Conservation (phyloP, 37 sponge, comb jelly and placozoan genomes). For the Haliclona indistincta region DNA sequence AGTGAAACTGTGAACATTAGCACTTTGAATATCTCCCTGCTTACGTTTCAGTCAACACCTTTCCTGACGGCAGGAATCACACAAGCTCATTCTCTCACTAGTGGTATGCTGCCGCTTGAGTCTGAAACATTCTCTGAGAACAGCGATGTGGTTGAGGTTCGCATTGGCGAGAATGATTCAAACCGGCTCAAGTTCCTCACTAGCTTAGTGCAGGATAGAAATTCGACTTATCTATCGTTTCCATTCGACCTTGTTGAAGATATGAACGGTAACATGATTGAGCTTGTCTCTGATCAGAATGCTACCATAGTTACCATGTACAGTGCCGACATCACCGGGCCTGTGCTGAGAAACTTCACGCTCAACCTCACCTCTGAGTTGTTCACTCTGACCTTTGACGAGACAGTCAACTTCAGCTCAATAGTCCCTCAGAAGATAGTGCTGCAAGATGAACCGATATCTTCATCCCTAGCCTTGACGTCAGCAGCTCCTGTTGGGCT, state of each 20-base stretch:
- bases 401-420: slow-evolving; percentile 73
- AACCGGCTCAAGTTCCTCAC: slow-evolving; percentile 79
- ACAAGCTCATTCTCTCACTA: slow-evolving; percentile 51
- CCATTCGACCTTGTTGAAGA: slow-evolving; percentile 46
- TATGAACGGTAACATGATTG: slow-evolving; percentile 70
- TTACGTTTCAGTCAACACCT: slow-evolving; percentile 63
- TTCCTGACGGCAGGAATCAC: neutral
- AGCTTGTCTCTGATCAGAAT: slow-evolving; percentile 27
- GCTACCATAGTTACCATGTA: slow-evolving; percentile 55
- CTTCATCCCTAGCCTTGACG: neutral
- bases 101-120: slow-evolving; percentile 36
- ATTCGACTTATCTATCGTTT: slow-evolving; percentile 58
- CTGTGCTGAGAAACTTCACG: slow-evolving; percentile 60
- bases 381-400: slow-evolving; percentile 82
- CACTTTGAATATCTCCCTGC: slow-evolving; percentile 63
- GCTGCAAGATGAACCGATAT: slow-evolving; percentile 13
- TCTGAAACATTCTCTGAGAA: slow-evolving; percentile 55
- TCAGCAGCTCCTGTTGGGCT: slow-evolving; percentile 51
- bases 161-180: slow-evolving; percentile 73
- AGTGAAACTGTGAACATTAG: slow-evolving; percentile 79
- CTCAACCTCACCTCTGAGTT: slow-evolving; percentile 75
- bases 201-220: slow-evolving; percentile 31
- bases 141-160: slow-evolving; percentile 40
- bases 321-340: slow-evolving; percentile 51
- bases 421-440: slow-evolving; percentile 29